These are phyloP conservation scores for Diplodus sargus DNA, from an alignment of 2,797 vertebrate species.

Conservation along the genomic window DNA sequence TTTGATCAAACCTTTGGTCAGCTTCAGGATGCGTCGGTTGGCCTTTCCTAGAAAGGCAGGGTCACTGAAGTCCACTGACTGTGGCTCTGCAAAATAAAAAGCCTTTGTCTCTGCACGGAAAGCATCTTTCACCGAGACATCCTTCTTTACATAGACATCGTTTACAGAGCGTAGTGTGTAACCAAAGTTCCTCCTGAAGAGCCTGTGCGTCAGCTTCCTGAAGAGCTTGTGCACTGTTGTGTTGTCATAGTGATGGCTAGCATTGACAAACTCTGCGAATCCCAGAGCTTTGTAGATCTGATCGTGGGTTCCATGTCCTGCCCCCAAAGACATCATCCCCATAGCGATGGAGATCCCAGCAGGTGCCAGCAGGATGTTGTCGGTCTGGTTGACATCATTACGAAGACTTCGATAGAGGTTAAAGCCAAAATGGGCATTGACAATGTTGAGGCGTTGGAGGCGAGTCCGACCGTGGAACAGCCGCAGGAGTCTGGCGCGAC, in stretches of 20 bases:
- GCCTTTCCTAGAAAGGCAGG: constrained; percentile 89
- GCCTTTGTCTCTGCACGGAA: constrained; percentile 89
- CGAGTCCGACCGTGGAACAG: constrained; percentile 93
- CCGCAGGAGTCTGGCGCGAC: constrained; percentile 87
- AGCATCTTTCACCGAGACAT: constrained; percentile 83
- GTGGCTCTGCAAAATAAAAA: constrained; percentile 94
- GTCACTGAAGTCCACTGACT: constrained; percentile 91
- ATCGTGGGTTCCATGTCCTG: constrained; percentile 84
- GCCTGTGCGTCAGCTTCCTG: constrained; percentile 94
- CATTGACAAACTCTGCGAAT: constrained; percentile 93
- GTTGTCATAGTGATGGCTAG: constrained; percentile 92
- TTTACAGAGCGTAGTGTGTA: constrained; percentile 94
- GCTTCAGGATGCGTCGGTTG: constrained; percentile 91
- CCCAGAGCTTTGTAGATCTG: constrained; percentile 90
- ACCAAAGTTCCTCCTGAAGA: constrained; percentile 96
- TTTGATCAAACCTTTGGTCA: constrained; percentile 95
- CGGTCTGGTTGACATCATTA: constrained; percentile 84
- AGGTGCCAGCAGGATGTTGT: constrained; percentile 95
- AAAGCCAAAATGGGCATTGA: constrained; percentile 93
- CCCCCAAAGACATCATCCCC: constrained; percentile 94
- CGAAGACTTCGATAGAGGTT: constrained; percentile 91
- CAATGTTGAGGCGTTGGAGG: constrained; percentile 92
- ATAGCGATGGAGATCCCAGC: constrained; percentile 96
- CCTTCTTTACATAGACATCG: constrained; percentile 90
- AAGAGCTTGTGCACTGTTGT: constrained; percentile 95